Conservation (phyloP, 92 coral and sea anemone species). For the Muricea muricata region DNA sequence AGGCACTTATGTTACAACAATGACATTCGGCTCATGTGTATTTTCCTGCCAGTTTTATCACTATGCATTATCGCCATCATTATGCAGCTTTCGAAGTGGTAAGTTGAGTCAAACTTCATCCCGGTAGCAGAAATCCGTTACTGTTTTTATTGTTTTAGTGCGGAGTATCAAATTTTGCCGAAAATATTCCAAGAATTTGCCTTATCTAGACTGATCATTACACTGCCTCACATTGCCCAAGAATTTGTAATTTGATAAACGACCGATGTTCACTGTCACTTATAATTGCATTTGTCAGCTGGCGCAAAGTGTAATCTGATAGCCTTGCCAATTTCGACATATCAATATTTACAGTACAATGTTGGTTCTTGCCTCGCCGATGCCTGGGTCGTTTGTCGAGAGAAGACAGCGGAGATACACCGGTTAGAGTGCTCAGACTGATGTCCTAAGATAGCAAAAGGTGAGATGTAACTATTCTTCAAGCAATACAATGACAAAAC, state of each 20-base stretch:
- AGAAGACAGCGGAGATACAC: neutral
- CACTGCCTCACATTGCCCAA: neutral
- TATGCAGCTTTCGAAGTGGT: too few relatives aligned
- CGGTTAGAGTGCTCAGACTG: neutral
- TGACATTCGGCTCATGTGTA: too few relatives aligned
- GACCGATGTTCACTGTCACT: neutral
- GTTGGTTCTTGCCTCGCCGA: neutral
- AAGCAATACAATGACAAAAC: neutral
- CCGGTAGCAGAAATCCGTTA: too few relatives aligned
- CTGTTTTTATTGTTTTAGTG: too few relatives aligned
- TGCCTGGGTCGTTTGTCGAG: neutral
- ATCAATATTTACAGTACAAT: neutral
- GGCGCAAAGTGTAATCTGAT: neutral
- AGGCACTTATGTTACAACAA: too few relatives aligned
- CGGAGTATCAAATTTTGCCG: too few relatives aligned
- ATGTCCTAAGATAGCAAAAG: neutral
- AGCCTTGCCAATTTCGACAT: neutral
- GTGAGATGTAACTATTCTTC: neutral
- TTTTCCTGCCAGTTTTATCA: too few relatives aligned
- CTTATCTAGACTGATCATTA: too few relatives aligned
- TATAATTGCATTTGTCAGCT: neutral
- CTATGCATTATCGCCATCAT: too few relatives aligned
- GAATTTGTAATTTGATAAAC: constrained; percentile 7
- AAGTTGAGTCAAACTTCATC: too few relatives aligned
- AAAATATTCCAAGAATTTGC: too few relatives aligned